phyloP scores from a whole-genome alignment of 2,888 invertebrate species.

The Diadromus collaris region DNA sequence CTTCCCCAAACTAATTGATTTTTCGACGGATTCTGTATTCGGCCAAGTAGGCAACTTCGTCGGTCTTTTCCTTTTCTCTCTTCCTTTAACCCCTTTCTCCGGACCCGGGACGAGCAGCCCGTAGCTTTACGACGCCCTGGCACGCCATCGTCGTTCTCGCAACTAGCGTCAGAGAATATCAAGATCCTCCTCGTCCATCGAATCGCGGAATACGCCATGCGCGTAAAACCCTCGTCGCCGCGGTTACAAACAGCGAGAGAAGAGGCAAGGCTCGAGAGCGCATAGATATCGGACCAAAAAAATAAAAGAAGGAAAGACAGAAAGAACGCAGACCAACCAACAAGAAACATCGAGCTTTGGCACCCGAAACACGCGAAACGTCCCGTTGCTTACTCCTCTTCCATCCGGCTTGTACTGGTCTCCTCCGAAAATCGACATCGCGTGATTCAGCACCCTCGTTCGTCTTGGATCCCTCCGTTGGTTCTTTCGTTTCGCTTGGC shows the following conservation, averaged over 20 bases:
- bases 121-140: slow-evolving; percentile 45
- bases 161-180: slow-evolving; percentile 41
- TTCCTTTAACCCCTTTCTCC: not conserved
- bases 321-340: slow-evolving; percentile 40
- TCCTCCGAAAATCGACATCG: slow-evolving; percentile 66
- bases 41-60: slow-evolving; percentile 24
- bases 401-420: not conserved
- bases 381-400: slow-evolving; percentile 57
- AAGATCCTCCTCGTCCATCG: not conserved
- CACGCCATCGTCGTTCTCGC: slow-evolving; percentile 45
- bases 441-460: slow-evolving; percentile 63
- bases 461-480: slow-evolving; percentile 62
- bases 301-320: slow-evolving; percentile 55
- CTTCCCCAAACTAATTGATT: slow-evolving; percentile 76
- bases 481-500: slow-evolving; percentile 5
- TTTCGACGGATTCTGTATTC: slow-evolving; percentile 75
- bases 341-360: slow-evolving; percentile 62
- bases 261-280: slow-evolving; percentile 45
- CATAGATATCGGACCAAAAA: slow-evolving; percentile 14
- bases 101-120: slow-evolving; percentile 12
- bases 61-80: not conserved
- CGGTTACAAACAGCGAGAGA: not conserved
- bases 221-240: slow-evolving; percentile 32
- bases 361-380: slow-evolving; percentile 67
- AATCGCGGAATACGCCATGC: slow-evolving; percentile 1